Evolutionary conservation across 2,113 vertebrate genomes (phyloP), one percentile per base, ranked within the genome.

Genomic region (Emydura subglobosa): DNA sequence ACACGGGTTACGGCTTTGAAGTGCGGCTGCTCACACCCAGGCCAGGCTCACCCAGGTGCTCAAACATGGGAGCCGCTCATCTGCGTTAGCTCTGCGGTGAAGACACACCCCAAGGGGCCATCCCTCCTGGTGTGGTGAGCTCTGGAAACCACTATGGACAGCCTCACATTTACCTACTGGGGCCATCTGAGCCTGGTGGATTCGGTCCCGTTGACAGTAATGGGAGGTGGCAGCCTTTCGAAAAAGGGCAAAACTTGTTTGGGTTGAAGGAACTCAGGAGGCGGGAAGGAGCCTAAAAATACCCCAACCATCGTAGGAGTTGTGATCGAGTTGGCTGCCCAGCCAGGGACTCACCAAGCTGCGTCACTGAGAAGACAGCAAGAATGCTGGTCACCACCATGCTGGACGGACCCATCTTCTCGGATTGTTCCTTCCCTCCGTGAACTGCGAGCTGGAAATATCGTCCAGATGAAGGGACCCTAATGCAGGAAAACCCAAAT

Each of bases 331-430:
- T 39, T 39, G 39, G 39, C 76, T 50, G 53, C 7, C 12, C 25
- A 61, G 76, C 13, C 2, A 9, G 85, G 61, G 87, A 98, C 97
- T 98, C 87, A 98, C 97, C 95, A 44, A 94, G 68, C 13, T 83
- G 87, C 68, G 97, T 83, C 88, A 92, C n/a, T 42, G 87, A 44
- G 93, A 90, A 11, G 92, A 93, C 0, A 0, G 83, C 25, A 68
- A 72, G 14, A 0, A 0, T 34, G 88, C 53, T 51, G 82, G 54
- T 93, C 82, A 61, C 2, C 42, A 29, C 54, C 1, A 0, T 6
- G 59, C 79, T 0, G 0, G n/a, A 0, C 1, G 0, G 6, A n/a
- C 88, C 59, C 97, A 97, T 97, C 1, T 0, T 88, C 29, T 0
- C 1, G 87, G 81, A 95, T 24, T 0, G 1, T 44, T 83, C 21